Evolutionary conservation across 2,888 invertebrate species (phyloP).

Genomic region (Melinaea menophilus): DNA sequence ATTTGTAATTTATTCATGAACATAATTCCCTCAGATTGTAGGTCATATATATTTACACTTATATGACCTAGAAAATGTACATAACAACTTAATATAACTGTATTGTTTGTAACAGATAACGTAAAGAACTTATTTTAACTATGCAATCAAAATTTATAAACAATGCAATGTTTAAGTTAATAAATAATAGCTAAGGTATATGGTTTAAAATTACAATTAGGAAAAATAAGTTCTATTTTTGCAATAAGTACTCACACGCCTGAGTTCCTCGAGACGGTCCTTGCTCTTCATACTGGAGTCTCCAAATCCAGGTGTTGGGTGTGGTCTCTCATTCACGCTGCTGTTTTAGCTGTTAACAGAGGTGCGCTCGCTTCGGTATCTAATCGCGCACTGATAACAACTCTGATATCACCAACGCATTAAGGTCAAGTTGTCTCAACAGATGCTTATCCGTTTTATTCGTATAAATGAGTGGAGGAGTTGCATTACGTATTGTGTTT

Average conservation of each 20-base stretch:
- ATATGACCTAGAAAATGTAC: no score
- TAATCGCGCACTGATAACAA: slow-evolving; percentile 60
- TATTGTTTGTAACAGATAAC: no score
- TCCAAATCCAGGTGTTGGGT: slow-evolving; percentile 45
- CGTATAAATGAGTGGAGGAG: slow-evolving; percentile 4
- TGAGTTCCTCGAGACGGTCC: slow-evolving; percentile 67
- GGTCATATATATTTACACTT: no score
- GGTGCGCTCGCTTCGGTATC: slow-evolving; percentile 58
- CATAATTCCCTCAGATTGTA: no score
- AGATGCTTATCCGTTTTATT: slow-evolving; percentile 11
- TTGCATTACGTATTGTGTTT: slow-evolving; percentile 7
- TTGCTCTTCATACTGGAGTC: slow-evolving; percentile 65
- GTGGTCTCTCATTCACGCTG: slow-evolving; percentile 74
- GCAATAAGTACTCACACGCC: slow-evolving; percentile 49
- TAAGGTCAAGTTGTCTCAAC: slow-evolving; percentile 12
- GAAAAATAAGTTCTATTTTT: no score
- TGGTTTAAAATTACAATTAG: no score
- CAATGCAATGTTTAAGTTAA: no score
- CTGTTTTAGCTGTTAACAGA: slow-evolving; percentile 41
- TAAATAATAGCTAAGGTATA: no score
- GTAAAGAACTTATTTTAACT: no score
- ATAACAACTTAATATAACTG: no score
- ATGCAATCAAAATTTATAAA: no score
- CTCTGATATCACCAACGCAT: slow-evolving; percentile 39
- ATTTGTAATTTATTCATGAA: no score